phyloP scores from a whole-genome alignment of 92 coral and sea anemone genomes.

The Zoanthus solanderi region DNA sequence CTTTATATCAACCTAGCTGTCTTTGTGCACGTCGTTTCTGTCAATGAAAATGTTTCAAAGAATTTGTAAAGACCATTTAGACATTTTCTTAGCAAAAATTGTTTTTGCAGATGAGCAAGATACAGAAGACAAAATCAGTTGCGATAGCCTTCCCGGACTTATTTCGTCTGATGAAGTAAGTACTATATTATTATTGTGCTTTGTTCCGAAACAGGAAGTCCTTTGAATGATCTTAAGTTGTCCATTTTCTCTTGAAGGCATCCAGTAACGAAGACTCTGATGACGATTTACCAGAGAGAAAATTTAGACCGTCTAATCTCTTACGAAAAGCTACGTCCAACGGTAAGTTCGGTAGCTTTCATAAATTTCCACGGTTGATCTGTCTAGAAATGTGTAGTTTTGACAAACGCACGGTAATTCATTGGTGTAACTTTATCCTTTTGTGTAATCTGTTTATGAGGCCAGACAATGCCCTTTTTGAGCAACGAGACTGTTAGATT shows the following conservation, averaged over 20 bases:
- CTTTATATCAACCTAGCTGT: background rate
- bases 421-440: background rate
- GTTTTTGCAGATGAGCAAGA: constrained; percentile 5
- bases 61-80: background rate
- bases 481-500: background rate
- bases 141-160: constrained; percentile 4
- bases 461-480: background rate
- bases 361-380: too few relatives aligned
- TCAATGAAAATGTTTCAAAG: background rate
- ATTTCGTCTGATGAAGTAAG: background rate
- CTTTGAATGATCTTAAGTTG: background rate
- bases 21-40: background rate
- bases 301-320: background rate
- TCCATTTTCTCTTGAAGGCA: background rate
- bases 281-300: constrained; percentile 7
- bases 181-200: background rate
- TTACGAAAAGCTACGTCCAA: constrained; percentile 27
- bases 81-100: background rate
- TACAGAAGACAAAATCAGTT: constrained; percentile 16
- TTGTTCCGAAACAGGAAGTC: background rate
- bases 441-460: background rate
- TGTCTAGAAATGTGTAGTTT: too few relatives aligned
- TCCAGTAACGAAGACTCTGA: constrained; percentile 17
- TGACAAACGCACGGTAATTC: too few relatives aligned
- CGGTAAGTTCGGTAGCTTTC: constrained; percentile 10